Evolutionary conservation across 2,113 vertebrate genomes (phyloP).

Genomic region (Anolis sagrei): DNA sequence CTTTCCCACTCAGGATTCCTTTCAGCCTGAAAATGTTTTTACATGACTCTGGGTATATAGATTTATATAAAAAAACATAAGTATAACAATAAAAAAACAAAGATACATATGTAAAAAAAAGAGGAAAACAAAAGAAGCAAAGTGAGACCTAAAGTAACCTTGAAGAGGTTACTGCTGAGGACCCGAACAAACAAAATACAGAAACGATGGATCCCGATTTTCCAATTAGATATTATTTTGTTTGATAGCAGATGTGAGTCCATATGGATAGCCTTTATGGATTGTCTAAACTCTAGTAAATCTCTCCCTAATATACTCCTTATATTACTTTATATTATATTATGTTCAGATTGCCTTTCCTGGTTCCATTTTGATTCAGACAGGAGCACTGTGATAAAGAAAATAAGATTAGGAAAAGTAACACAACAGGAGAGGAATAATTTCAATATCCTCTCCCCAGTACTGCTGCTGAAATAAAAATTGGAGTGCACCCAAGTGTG

Average conservation of each 20-base stretch:
- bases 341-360: no score
- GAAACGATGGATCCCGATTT: background rate
- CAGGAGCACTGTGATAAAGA: background rate
- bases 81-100: no score
- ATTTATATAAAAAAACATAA: no score
- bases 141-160: background rate
- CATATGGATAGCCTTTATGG: no score
- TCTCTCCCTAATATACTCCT: no score
- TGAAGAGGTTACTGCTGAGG: background rate
- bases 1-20: no score
- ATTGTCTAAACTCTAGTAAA: no score
- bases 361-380: background rate
- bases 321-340: no score
- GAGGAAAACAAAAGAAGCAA: background rate
- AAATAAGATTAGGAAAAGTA: background rate
- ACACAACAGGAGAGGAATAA: background rate
- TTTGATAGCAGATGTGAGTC: background rate
- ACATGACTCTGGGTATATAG: no score
- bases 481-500: no score
- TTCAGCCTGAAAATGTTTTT: no score
- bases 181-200: background rate
- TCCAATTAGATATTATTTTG: no score
- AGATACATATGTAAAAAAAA: background rate
- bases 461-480: background rate
- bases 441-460: background rate